Conservation (phyloP, 2,888 invertebrate genomes). For the Netelia melanura region DNA sequence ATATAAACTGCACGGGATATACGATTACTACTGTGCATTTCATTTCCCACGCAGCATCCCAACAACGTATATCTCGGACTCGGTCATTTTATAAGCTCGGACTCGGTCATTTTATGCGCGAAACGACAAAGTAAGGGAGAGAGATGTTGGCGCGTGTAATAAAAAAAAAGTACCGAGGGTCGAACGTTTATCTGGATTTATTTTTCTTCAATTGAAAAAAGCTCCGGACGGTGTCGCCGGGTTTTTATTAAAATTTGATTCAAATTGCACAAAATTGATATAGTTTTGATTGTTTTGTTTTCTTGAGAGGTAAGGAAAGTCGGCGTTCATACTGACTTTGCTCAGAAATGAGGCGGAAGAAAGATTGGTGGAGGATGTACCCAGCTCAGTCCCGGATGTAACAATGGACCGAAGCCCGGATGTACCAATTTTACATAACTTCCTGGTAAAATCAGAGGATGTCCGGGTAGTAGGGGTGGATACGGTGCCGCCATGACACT, state of each 20-base stretch:
- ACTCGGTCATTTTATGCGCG: slow-evolving; percentile 8
- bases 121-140: not conserved
- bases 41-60: not conserved
- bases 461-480: slow-evolving; percentile 59
- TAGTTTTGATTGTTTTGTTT: too few relatives aligned
- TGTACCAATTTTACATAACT: slow-evolving; percentile 66
- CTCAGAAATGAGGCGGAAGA: slow-evolving; percentile 61
- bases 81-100: not conserved
- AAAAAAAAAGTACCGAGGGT: not conserved
- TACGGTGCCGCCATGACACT: slow-evolving; percentile 58
- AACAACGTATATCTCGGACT: not conserved
- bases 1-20: not conserved
- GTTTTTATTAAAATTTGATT: slow-evolving; percentile 18
- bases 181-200: slow-evolving; percentile 14
- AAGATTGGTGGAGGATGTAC: slow-evolving; percentile 54
- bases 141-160: not conserved
- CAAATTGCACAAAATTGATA: not conserved
- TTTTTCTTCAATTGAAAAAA: slow-evolving; percentile 16
- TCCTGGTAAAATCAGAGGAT: slow-evolving; percentile 51
- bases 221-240: not conserved
- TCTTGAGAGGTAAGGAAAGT: not conserved
- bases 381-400: slow-evolving; percentile 53
- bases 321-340: not conserved
- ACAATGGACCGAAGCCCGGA: slow-evolving; percentile 58
- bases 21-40: slow-evolving; percentile 6